Evolutionary conservation across 1,140 invertebrate species (phyloP).

Genomic region (Paraescarpia echinospica): DNA sequence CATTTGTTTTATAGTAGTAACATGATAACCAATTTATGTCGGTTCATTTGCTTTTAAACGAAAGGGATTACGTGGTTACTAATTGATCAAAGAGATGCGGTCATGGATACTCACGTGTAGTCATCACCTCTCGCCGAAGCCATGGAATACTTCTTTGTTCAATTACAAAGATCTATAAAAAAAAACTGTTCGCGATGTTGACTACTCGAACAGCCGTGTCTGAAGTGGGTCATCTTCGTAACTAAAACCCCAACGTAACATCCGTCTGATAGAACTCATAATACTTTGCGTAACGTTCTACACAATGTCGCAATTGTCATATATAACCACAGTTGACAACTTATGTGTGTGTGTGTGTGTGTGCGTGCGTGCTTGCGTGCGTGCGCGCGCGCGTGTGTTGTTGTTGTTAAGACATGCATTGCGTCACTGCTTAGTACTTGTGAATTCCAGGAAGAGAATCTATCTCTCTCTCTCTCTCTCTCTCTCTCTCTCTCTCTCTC

Average conservation of each 20-base stretch:
- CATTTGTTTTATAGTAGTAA: neutral
- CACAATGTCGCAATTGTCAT: neutral
- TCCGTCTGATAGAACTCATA: neutral
- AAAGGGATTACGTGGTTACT: neutral
- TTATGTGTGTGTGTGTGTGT: too few relatives aligned
- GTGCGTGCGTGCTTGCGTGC: too few relatives aligned
- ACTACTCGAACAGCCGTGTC: neutral
- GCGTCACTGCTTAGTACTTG: neutral
- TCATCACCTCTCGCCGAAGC: neutral
- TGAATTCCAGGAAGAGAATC: neutral
- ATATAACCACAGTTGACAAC: too few relatives aligned
- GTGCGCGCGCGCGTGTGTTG: too few relatives aligned
- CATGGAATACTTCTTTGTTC: neutral
- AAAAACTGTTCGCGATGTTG: neutral
- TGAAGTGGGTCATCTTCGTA: neutral
- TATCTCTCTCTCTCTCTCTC: neutral
- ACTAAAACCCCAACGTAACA: neutral
- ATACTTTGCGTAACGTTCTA: neutral
- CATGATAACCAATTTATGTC: neutral
- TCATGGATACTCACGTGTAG: neutral
- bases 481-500: too few relatives aligned
- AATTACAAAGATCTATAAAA: neutral
- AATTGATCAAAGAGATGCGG: neutral
- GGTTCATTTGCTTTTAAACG: neutral
- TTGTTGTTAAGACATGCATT: too few relatives aligned